These are phyloP conservation scores for Xestia c-nigrum DNA, from an alignment of 2,888 invertebrate species.

Conservation along the genomic window DNA sequence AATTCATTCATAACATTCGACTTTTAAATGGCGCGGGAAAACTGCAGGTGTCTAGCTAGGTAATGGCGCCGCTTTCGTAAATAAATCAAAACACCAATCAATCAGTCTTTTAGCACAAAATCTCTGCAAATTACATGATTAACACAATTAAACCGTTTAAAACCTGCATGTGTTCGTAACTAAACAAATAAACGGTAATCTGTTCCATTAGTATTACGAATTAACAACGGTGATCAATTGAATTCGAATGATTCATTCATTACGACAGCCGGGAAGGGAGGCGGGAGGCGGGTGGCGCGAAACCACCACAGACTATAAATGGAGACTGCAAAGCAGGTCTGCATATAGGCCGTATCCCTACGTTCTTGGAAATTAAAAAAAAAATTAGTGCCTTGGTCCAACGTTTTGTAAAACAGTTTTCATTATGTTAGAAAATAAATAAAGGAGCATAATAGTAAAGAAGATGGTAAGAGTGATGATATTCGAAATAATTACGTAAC, in stretches of 20 bases:
- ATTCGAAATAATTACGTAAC: neutral
- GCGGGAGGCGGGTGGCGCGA: conserved; percentile 57
- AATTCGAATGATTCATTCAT: conserved; percentile 81
- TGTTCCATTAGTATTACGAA: conserved; percentile 60
- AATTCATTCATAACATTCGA: conserved; percentile 57
- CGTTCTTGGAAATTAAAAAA: conserved; percentile 24
- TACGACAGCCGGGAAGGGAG: conserved; percentile 50
- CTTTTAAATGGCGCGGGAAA: conserved; percentile 51
- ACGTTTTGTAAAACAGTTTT: conserved; percentile 8
- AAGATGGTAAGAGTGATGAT: neutral
- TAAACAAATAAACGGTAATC: conserved; percentile 46
- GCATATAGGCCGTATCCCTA: conserved; percentile 13
- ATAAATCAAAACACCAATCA: conserved; percentile 46
- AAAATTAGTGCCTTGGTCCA: too few species aligned
- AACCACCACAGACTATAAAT: conserved; percentile 55
- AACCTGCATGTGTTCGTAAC: conserved; percentile 31
- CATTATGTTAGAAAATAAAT: neutral
- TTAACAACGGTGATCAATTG: conserved; percentile 52
- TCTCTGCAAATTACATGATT: conserved; percentile 27
- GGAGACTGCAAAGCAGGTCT: conserved; percentile 41
- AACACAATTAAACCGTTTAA: conserved; percentile 45
- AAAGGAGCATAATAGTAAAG: neutral
- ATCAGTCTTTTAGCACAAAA: conserved; percentile 16
- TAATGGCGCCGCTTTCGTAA: conserved; percentile 41
- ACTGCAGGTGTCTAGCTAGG: conserved; percentile 17